Evolutionary conservation across 2,797 vertebrate genomes (phyloP).

Genomic region (Staurois parvus): DNA sequence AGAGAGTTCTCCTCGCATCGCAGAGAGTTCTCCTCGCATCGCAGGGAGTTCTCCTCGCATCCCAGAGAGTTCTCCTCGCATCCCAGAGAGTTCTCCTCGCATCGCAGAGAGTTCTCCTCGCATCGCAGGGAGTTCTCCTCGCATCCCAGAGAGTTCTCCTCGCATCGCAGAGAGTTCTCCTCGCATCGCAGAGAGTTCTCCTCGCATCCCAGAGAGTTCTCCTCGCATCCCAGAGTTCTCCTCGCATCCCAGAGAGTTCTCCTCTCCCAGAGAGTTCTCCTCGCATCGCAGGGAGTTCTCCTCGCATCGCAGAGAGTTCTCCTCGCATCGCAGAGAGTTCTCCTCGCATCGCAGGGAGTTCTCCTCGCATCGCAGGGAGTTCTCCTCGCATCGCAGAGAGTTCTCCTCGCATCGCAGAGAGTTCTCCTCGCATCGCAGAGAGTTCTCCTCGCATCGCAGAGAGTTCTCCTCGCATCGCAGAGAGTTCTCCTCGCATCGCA

Average conservation of each 20-base stretch:
- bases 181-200: slow-evolving; percentile 33
- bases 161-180: slow-evolving; percentile 31
- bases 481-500: slow-evolving; percentile 32
- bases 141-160: slow-evolving; percentile 26
- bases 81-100: slow-evolving; percentile 23
- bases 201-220: slow-evolving; percentile 22
- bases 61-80: slow-evolving; percentile 23
- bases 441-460: slow-evolving; percentile 31
- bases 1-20: slow-evolving; percentile 33
- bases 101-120: slow-evolving; percentile 32
- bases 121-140: slow-evolving; percentile 33
- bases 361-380: slow-evolving; percentile 26
- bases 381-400: slow-evolving; percentile 32
- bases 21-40: slow-evolving; percentile 30
- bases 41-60: slow-evolving; percentile 23
- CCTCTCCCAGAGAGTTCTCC: slow-evolving; percentile 20
- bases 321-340: slow-evolving; percentile 33
- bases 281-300: slow-evolving; percentile 32
- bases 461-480: slow-evolving; percentile 30
- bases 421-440: slow-evolving; percentile 24
- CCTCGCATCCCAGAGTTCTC: no score
- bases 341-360: slow-evolving; percentile 27
- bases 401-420: slow-evolving; percentile 25
- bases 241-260: slow-evolving; percentile 38
- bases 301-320: slow-evolving; percentile 30